Evolutionary conservation across 2,113 vertebrate species (phyloP).

Genomic region (Piprites chloris): DNA sequence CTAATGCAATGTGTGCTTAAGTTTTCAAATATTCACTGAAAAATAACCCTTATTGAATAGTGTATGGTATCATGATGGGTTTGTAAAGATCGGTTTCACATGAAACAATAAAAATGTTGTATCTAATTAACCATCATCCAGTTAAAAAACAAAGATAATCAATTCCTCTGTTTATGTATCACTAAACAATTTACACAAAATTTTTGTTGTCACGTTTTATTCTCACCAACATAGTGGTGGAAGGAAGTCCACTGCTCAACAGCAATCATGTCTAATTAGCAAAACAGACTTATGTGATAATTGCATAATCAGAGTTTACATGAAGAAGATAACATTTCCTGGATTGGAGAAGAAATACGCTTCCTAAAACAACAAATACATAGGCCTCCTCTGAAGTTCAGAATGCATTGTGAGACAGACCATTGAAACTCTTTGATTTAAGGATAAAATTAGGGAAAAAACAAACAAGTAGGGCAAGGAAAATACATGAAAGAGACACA

Average conservation of each 20-base stretch:
- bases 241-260: not conserved
- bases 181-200: not conserved
- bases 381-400: not conserved
- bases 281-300: not conserved
- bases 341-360: not conserved
- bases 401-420: not conserved
- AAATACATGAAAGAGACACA: not conserved
- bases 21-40: not conserved
- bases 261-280: not conserved
- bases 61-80: not conserved
- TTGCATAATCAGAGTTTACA: not conserved
- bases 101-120: not conserved
- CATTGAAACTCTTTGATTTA: not conserved
- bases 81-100: not conserved
- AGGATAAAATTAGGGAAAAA: not conserved
- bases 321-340: not conserved
- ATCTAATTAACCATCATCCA: not conserved
- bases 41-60: not conserved
- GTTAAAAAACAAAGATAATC: not conserved
- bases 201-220: not conserved
- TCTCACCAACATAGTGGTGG: not conserved
- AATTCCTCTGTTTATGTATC: not conserved
- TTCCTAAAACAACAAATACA: not conserved
- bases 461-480: not conserved
- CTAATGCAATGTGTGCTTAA: not conserved